phyloP scores from a whole-genome alignment of 2,797 vertebrate genomes.

The Rhinella marina region DNA sequence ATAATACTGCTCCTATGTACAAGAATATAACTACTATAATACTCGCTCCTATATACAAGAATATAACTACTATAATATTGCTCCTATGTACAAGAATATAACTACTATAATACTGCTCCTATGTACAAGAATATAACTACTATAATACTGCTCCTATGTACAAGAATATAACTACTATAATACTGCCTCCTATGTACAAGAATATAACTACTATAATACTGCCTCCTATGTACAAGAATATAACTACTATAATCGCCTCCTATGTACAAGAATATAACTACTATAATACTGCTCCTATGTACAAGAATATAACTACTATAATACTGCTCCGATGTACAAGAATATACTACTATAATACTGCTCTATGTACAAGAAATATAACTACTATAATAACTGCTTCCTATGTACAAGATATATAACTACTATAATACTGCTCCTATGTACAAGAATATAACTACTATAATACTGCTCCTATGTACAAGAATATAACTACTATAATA shows the following conservation, averaged over 20 bases:
- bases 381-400: neutral
- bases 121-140: neutral
- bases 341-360: neutral
- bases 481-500: constrained; percentile 5
- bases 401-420: neutral
- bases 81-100: neutral
- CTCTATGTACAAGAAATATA: neutral
- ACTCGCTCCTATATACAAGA: neutral
- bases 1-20: neutral
- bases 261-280: neutral
- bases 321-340: neutral
- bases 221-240: constrained; percentile 3
- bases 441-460: constrained; percentile 3
- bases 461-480: constrained; percentile 8
- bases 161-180: neutral
- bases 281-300: constrained; percentile 1
- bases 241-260: neutral
- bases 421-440: neutral
- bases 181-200: neutral
- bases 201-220: constrained; percentile 3
- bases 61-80: neutral
- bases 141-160: neutral
- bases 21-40: constrained; percentile 12
- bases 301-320: neutral
- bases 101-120: neutral